These are phyloP conservation scores for Frankliniella fusca DNA, from an alignment of 2,888 invertebrate genomes.

Conservation along the genomic window DNA sequence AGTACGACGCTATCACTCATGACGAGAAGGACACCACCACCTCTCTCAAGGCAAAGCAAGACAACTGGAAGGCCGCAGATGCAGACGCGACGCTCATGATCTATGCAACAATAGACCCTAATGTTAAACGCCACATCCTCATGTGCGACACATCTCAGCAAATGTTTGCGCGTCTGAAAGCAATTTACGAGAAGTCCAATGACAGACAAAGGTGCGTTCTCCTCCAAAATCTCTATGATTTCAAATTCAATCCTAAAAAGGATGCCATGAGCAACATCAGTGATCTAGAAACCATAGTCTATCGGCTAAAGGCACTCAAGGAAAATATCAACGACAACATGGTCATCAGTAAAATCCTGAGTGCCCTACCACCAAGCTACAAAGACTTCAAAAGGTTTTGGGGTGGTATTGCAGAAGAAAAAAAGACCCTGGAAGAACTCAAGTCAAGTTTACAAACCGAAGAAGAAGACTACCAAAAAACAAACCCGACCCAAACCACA, in stretches of 20 bases:
- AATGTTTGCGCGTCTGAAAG: neutral
- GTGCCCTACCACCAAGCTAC: neutral
- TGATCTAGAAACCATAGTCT: neutral
- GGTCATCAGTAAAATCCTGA: neutral
- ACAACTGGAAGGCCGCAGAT: neutral
- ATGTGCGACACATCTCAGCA: neutral
- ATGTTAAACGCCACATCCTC: neutral
- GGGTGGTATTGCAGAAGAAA: neutral
- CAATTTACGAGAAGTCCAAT: neutral
- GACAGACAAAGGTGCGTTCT: neutral
- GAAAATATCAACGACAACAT: neutral
- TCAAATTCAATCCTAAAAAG: neutral
- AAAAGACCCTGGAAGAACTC: neutral
- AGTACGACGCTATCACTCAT: no score
- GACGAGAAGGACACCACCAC: no score
- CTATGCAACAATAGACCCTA: neutral
- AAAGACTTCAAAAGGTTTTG: neutral
- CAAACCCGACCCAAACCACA: neutral
- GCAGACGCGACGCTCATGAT: neutral
- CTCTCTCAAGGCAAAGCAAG: no score
- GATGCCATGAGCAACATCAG: neutral
- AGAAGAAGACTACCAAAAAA: neutral
- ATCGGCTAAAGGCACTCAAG: neutral
- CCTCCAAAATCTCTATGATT: neutral
- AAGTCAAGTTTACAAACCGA: neutral